These are phyloP conservation scores for Cyprinella venusta DNA, from an alignment of 2,797 vertebrate species.

Conservation along the genomic window DNA sequence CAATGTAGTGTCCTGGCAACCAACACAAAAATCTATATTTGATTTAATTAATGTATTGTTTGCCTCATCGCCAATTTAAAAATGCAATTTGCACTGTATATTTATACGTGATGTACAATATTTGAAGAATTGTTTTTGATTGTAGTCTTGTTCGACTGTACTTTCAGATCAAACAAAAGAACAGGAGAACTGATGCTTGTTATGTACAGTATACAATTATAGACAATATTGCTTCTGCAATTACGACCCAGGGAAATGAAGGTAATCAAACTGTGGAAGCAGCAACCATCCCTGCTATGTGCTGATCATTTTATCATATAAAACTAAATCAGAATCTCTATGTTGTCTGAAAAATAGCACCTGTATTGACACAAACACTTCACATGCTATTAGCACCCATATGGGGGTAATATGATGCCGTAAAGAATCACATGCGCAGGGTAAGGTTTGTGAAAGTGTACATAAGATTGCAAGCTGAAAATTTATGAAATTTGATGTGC, in stretches of 20 bases:
- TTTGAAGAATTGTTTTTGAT: not conserved
- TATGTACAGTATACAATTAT: not conserved
- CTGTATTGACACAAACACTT: not conserved
- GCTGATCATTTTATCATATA: not conserved
- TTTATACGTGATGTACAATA: not conserved
- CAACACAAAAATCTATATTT: not conserved
- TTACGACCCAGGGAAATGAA: not conserved
- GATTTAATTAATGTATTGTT: not conserved
- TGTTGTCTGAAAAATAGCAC: not conserved
- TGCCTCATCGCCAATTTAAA: not conserved
- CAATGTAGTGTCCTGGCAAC: not conserved
- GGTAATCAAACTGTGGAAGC: not conserved
- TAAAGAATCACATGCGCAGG: too few relatives aligned
- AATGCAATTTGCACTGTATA: not conserved
- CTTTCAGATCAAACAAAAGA: slow-evolving; percentile 4
- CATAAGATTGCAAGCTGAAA: too few relatives aligned
- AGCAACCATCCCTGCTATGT: not conserved
- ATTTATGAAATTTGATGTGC: too few relatives aligned
- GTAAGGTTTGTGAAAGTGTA: too few relatives aligned
- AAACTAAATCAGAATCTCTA: not conserved
- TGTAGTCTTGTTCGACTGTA: not conserved
- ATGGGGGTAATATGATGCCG: too few relatives aligned
- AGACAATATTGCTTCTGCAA: not conserved
- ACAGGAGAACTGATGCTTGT: not conserved
- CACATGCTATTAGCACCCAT: not conserved